Evolutionary conservation across 2,113 vertebrate species (phyloP).

Genomic region (Laterallus jamaicensis): DNA sequence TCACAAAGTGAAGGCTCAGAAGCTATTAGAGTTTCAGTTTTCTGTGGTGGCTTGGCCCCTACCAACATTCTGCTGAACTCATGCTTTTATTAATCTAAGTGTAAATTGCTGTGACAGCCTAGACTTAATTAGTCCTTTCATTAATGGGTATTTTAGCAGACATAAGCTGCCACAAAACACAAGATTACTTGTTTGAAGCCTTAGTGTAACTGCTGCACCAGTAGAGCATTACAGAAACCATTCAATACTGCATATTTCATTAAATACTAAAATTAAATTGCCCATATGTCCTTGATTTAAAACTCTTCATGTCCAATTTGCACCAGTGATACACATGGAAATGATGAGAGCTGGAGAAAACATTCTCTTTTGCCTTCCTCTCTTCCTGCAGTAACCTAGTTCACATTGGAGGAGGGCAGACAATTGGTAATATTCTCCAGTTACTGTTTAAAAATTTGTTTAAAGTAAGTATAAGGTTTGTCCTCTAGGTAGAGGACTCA

Average conservation of each 20-base stretch:
- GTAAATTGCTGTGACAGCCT: background rate
- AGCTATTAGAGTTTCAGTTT: background rate
- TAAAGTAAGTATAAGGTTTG: background rate
- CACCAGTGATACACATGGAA: background rate
- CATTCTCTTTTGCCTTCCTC: background rate
- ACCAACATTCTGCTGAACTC: background rate
- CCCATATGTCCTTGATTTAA: background rate
- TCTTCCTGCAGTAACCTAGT: background rate
- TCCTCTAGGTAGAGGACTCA: background rate
- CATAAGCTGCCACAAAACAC: background rate
- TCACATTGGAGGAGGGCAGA: background rate
- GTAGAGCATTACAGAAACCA: background rate
- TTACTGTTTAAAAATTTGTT: background rate
- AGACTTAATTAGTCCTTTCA: background rate
- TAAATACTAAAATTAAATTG: background rate
- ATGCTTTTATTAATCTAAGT: background rate
- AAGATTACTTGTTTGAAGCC: background rate
- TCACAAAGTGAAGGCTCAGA: background rate
- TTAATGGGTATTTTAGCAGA: background rate
- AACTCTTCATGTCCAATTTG: background rate
- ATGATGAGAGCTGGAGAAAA: background rate
- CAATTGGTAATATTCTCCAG: background rate
- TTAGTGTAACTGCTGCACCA: background rate
- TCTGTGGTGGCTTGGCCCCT: background rate
- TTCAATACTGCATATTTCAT: background rate